Evolutionary conservation across 2,888 invertebrate species (phyloP).

Genomic region (Chloroclystis v-ata): DNA sequence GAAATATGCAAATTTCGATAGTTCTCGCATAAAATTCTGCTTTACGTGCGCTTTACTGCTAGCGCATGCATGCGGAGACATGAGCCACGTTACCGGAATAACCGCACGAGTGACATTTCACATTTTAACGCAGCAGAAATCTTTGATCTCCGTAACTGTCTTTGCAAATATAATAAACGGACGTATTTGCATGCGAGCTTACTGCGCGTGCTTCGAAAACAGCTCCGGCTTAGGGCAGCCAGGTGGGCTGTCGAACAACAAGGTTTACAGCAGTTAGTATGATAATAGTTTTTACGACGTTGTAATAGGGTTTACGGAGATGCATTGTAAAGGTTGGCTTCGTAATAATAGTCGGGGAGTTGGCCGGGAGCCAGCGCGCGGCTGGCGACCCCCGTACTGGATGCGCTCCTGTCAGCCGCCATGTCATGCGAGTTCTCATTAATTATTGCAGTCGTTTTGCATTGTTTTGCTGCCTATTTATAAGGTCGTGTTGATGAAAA

Average conservation of each 20-base stretch:
- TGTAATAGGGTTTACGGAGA: constrained; percentile 29
- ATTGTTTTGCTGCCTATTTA: constrained; percentile 16
- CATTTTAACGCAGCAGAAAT: constrained; percentile 33
- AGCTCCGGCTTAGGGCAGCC: constrained; percentile 27
- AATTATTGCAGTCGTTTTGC: constrained; percentile 14
- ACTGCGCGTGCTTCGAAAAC: constrained; percentile 17
- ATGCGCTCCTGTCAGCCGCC: constrained; percentile 28
- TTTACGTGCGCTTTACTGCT: constrained; percentile 13
- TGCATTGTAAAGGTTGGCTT: constrained; percentile 22
- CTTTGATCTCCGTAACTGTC: constrained; percentile 40
- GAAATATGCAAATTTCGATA: constrained; percentile 17
- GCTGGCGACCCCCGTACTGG: constrained; percentile 45
- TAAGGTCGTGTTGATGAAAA: constrained; percentile 26
- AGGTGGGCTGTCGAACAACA: constrained; percentile 17
- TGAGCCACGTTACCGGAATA: constrained; percentile 21
- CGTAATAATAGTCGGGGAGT: constrained; percentile 42
- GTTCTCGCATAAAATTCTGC: constrained; percentile 11
- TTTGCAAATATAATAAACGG: constrained; percentile 41
- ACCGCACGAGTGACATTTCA: constrained; percentile 30
- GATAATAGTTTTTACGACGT: constrained; percentile 28
- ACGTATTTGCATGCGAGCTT: constrained; percentile 44
- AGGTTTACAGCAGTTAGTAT: constrained; percentile 17
- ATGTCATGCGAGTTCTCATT: constrained; percentile 29
- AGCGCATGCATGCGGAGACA: constrained; percentile 8
- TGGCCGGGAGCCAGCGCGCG: constrained; percentile 44